A percentile compares a stretch with the other conserved stretches of the same genome.
Conservation (phyloP, 2,797 vertebrate genomes). For the Potorous gilbertii region DNA sequence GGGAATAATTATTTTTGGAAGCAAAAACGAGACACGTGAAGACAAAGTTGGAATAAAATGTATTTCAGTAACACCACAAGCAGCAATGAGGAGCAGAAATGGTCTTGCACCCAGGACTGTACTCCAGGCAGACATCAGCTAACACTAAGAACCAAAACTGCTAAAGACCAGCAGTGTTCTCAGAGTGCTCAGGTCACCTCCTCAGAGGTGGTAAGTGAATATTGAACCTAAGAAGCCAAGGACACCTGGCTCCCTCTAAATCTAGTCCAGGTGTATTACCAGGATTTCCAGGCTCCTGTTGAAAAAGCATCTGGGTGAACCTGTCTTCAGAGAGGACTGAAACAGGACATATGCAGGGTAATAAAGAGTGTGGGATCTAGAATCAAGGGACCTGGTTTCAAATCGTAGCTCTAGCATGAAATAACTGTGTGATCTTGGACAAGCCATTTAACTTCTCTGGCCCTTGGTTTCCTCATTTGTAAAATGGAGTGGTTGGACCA, state of each 20-base stretch:
- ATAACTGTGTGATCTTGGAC: not conserved
- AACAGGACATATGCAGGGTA: not conserved
- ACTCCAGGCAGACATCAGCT: not conserved
- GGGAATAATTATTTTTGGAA: conserved; percentile 21
- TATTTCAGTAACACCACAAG: conserved; percentile 29
- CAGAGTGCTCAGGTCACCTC: too few species aligned
- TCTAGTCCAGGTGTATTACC: not conserved
- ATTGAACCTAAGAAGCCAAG: not conserved
- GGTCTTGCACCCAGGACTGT: not conserved
- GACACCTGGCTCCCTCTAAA: not conserved
- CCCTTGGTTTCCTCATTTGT: not conserved
- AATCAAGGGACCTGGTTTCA: not conserved
- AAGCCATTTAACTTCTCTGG: not conserved
- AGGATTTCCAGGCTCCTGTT: not conserved
- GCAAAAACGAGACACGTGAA: conserved; percentile 35
- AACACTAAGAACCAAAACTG: not conserved
- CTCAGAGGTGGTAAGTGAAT: not conserved
- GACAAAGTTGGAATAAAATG: conserved; percentile 54
- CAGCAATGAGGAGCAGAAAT: not conserved
- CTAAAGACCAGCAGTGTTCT: not conserved
- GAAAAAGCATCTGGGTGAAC: not conserved
- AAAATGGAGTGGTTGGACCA: not conserved
- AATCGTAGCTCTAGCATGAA: not conserved
- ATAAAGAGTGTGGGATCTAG: not conserved
- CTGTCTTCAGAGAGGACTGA: not conserved